Base-by-base conservation (phyloP, 2,797 vertebrate species). In the Triplophysa yarkandensis region DNA sequence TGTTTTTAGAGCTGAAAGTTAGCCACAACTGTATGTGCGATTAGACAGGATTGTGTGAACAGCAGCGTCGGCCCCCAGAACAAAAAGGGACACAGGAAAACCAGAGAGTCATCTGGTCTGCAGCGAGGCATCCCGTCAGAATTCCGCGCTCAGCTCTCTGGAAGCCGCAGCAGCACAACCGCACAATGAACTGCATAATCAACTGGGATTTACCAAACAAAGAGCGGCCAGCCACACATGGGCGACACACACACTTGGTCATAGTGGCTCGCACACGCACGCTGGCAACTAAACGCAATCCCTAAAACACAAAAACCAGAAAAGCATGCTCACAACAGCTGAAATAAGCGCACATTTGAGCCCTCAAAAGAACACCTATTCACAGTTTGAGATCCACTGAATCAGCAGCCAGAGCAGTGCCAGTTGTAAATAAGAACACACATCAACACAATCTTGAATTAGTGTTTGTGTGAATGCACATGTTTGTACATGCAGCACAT, bases 171-270 rank as follows among this genome's bases (percentile, higher is more conserved):
- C 87, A 85, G 91, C 87, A 86, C 81, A 80, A 84, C 86, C 71
- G 82, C 83, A 93, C 91, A 92, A 92, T 88, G 89, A 88, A 85
- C 70, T 70, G 82, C 80, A 88, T 90, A 91, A 92, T 92, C 87
- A 88, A 86, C 78, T 80, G 43, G 91, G 91, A 92, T 93, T 93
- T 92, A 88, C 82, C 87, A 82, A 86, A 92, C 91, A 93, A 93
- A 91, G 87, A 84, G 83, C 86, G 79, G 87, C 87, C 87, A 84
- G 83, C 82, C 85, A 86, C 65, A 77, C 77, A 74, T 74, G 77
- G 64, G 34, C 54, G 13, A 61, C 74, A 63, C 27, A 72, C 67
- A 76, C 60, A 71, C 65, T 34, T 17, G 66, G 55, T 46, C 60
- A 69, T 32, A 69, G 55, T 69, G 41, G n/a, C 78, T 68, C 57